Conservation (phyloP, 2,888 invertebrate genomes). For the Neoascia interrupta region DNA sequence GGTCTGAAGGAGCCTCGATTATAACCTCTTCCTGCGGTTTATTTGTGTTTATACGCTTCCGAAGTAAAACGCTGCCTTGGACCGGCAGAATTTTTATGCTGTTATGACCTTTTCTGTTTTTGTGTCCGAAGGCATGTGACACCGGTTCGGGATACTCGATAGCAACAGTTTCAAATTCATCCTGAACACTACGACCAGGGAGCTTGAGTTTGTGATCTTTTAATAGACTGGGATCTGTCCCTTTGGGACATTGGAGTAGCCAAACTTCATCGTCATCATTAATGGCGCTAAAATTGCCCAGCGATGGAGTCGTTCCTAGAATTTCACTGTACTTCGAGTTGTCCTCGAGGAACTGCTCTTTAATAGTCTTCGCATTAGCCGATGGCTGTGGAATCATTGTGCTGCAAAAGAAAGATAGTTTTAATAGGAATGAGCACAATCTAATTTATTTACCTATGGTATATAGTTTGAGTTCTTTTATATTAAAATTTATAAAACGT, state of each 20-base stretch:
- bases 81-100: conserved; percentile 71
- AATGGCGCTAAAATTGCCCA: conserved; percentile 69
- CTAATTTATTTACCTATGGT: background rate
- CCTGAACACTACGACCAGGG: conserved; percentile 71
- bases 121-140: conserved; percentile 70
- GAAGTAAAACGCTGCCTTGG: conserved; percentile 71
- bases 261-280: conserved; percentile 72
- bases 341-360: conserved; percentile 54
- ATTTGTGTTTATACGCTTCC: conserved; percentile 70
- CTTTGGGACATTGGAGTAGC: conserved; percentile 73
- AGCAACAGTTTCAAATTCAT: conserved; percentile 71
- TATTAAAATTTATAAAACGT: no score
- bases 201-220: conserved; percentile 72
- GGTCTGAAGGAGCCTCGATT: conserved; percentile 22
- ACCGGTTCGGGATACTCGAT: conserved; percentile 66
- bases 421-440: background rate
- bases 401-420: background rate
- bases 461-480: no score
- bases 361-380: conserved; percentile 6
- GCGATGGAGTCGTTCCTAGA: conserved; percentile 49
- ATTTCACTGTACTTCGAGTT: conserved; percentile 68
- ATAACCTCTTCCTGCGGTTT: conserved; percentile 53
- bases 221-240: conserved; percentile 63
- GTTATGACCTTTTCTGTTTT: conserved; percentile 70
- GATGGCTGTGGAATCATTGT: background rate